Evolutionary conservation across 92 coral and sea anemone genomes (phyloP), one percentile per base, ranked within the genome.

Genomic region (Bergia puertoricense): DNA sequence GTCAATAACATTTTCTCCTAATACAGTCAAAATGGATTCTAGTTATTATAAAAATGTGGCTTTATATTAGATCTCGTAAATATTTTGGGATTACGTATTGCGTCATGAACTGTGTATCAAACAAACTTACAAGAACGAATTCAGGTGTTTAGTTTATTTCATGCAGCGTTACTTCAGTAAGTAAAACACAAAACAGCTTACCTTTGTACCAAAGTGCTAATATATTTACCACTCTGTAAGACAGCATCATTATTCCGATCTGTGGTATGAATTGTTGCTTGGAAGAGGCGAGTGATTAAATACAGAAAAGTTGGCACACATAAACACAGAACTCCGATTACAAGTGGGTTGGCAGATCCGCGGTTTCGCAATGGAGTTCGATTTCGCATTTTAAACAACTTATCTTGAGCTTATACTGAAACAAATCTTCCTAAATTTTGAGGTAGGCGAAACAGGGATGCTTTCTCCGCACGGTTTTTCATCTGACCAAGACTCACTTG

Each of bases 351-450:
- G 6, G 36, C 22, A 38, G 42, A 79, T 20, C 82, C 65, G 8
- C 20, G 20, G 39, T 6, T 48, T 79, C 82, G 82, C 15, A 46
- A 11, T 37, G 82, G 38, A 50, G 82, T 46, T n/a, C 82, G 82
- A 59, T 79, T 79, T 36, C 82, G 50, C 82, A 79, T 79, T 30
- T 56, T 10, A 56, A 56, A 56, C 16, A 56, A 56, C 30, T 30
- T 30, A 30, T 30, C 5, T 4, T 8, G 4, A 8, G 54, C 54
- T 48, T 56, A 56, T 62, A 16, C n/a, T 62, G 30, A 5, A 62
- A 22, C 69, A 62, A 62, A 18, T 20, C 8, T 20, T 62, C 30
- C 20, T n/a, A 7, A 39, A 38, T 50, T 50, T 30, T 75, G 30
- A 13, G 7, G 22, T 41, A 6, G 39, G 0, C 40, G 2, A 30